Evolutionary conservation across 37 sponge, comb jelly and placozoan species (phyloP), one percentile per base, ranked within the genome.

Genomic region (Mnemiopsis leidyi): DNA sequence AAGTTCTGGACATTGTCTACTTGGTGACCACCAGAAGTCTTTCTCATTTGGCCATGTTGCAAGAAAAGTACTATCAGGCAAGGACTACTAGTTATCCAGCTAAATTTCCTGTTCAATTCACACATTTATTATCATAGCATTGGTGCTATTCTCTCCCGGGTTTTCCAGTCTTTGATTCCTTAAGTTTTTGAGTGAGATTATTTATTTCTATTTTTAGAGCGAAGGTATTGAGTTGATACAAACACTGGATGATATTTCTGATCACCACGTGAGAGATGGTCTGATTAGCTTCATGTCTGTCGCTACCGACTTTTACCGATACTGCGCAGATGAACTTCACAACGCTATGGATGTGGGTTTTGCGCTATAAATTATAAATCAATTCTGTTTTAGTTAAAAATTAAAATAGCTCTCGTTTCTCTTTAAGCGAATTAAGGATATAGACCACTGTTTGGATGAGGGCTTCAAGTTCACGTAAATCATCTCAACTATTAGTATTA

Each of bases 281-380:
- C 29, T 85, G 0, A 29, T 40, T 1, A 40, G 61, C 29, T 26
- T 85, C 48, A 38, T 85, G 61, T 40, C 61, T 23, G 90, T 39
- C 0, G 90, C 90, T 9, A 23, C 61, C 24, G 35, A 33, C 48
- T 85, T 85, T 37, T 9, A 36, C 48, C 23, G 61, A 38, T 85
- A 85, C 90, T 23, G 21, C 26, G 90, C 90, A 3, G 38, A 85
- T 61, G 90, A 85, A 26, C 90, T 85, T 23, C n/a, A 32, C 61
- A 37, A 35, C 35, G 32, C 90, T 23, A 85, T 85, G 90, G 90
- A 85, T 23, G 90, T 85, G 61, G 26, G 90, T 85, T 71, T 29
- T n/a, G n/a, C n/a, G n/a, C n/a, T n/a, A n/a, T n/a, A n/a, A n/a
- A n/a, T n/a, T n/a, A n/a, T n/a, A n/a, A n/a, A n/a, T n/a, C n/a